Evolutionary conservation across 2,113 vertebrate species (phyloP).

Genomic region (Hyperoodon ampullatus): DNA sequence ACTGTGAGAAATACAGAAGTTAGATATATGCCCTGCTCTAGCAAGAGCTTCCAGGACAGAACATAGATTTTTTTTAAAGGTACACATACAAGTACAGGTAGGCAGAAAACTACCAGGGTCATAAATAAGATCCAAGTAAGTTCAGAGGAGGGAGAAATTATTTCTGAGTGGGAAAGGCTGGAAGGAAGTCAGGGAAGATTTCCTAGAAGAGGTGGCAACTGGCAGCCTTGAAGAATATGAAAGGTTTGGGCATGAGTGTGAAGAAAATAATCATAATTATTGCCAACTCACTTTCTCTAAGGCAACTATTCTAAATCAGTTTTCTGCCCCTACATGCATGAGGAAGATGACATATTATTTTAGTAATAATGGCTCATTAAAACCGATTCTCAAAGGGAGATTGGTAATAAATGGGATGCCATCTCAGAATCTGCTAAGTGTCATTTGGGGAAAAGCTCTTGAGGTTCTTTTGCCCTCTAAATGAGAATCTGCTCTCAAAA

Average conservation of each 20-base stretch:
- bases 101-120: background rate
- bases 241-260: background rate
- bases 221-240: constrained; percentile 33
- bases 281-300: constrained; percentile 39
- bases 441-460: background rate
- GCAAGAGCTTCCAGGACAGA: background rate
- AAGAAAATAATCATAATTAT: constrained; percentile 30
- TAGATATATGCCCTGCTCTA: background rate
- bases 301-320: constrained; percentile 20
- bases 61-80: background rate
- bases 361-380: constrained; percentile 1
- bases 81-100: constrained; percentile 5
- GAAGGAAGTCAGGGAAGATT: constrained; percentile 38
- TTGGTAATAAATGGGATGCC: background rate
- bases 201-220: constrained; percentile 6
- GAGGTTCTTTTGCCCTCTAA: background rate
- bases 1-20: constrained; percentile 2
- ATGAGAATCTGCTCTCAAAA: background rate
- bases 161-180: constrained; percentile 5
- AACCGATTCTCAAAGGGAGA: constrained; percentile 32
- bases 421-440: background rate
- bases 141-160: background rate
- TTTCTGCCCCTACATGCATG: background rate
- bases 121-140: constrained; percentile 29
- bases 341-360: constrained; percentile 13